Evolutionary conservation across 2,888 invertebrate species (phyloP).

Genomic region (Drosophila histrio): DNA sequence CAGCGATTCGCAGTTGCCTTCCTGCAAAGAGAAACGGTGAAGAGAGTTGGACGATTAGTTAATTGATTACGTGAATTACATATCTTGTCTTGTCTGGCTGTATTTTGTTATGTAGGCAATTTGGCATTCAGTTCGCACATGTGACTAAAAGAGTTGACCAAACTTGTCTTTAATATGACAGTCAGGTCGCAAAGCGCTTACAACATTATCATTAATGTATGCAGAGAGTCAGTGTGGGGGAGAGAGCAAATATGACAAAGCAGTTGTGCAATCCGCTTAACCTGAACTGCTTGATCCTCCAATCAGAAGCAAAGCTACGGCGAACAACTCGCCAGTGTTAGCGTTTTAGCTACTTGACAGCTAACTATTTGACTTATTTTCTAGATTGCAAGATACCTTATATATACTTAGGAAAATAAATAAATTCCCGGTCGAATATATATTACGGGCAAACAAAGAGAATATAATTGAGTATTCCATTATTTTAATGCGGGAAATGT

Average conservation of each 20-base stretch:
- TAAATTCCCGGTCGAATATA: too few relatives aligned
- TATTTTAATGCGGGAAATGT: too few relatives aligned
- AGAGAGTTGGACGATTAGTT: slow-evolving; percentile 31
- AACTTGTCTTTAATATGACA: slow-evolving; percentile 63
- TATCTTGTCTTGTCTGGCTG: background rate
- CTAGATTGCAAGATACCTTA: too few relatives aligned
- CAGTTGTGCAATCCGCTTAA: slow-evolving; percentile 8
- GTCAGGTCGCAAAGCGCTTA: slow-evolving; percentile 53
- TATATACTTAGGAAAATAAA: too few relatives aligned
- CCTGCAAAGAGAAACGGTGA: slow-evolving; percentile 85
- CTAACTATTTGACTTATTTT: too few relatives aligned
- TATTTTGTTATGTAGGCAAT: slow-evolving; percentile 14
- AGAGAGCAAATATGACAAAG: background rate
- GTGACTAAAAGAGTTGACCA: slow-evolving; percentile 47
- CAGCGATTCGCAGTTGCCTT: slow-evolving; percentile 91
- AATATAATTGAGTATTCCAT: too few relatives aligned
- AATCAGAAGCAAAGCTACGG: slow-evolving; percentile 15
- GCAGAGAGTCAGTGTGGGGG: slow-evolving; percentile 1
- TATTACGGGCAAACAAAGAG: too few relatives aligned
- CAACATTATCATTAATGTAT: slow-evolving; percentile 30
- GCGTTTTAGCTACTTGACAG: too few relatives aligned
- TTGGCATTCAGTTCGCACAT: slow-evolving; percentile 34
- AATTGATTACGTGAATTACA: slow-evolving; percentile 34
- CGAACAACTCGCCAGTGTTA: too few relatives aligned
- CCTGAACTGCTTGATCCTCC: slow-evolving; percentile 12